Evolutionary conservation across 1,140 invertebrate genomes (phyloP).

Genomic region (Panagrolaimus sp.): DNA sequence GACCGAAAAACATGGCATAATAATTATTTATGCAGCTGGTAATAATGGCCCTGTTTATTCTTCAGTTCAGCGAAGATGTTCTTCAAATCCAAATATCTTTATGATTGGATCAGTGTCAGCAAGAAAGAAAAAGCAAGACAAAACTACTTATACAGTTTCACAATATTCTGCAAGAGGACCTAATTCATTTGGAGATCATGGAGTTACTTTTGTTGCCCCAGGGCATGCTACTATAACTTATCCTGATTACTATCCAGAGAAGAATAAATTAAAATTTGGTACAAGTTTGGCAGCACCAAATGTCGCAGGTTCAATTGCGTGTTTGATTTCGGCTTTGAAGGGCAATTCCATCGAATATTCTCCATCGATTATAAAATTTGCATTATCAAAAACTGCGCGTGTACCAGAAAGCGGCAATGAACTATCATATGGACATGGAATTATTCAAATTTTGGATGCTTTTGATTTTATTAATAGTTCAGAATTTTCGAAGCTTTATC

Average conservation of each 20-base stretch:
- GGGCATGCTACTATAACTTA: conserved; percentile 93
- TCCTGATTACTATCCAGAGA: conserved; percentile 79
- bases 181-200: conserved; percentile 69
- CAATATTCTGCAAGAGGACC: conserved; percentile 86
- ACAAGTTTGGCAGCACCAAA: conserved; percentile 85
- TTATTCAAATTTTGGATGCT: conserved; percentile 82
- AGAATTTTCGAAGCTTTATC: too few relatives aligned
- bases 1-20: conserved; percentile 84
- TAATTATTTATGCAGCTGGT: conserved; percentile 84
- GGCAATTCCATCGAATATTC: conserved; percentile 70
- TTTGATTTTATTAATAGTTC: conserved; percentile 67
- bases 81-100: conserved; percentile 77
- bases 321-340: conserved; percentile 77
- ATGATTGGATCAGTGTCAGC: conserved; percentile 89
- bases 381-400: conserved; percentile 80
- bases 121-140: conserved; percentile 65
- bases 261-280: conserved; percentile 81
- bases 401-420: conserved; percentile 64
- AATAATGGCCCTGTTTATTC: conserved; percentile 88
- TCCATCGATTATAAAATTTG: conserved; percentile 80
- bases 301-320: conserved; percentile 75
- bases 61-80: conserved; percentile 85
- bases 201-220: conserved; percentile 83
- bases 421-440: conserved; percentile 72
- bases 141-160: conserved; percentile 76